A percentile compares a stretch with the other conserved stretches of the same genome.
Conservation (phyloP, 2,113 vertebrate species). For the Cyphomyrus discorhynchus region DNA sequence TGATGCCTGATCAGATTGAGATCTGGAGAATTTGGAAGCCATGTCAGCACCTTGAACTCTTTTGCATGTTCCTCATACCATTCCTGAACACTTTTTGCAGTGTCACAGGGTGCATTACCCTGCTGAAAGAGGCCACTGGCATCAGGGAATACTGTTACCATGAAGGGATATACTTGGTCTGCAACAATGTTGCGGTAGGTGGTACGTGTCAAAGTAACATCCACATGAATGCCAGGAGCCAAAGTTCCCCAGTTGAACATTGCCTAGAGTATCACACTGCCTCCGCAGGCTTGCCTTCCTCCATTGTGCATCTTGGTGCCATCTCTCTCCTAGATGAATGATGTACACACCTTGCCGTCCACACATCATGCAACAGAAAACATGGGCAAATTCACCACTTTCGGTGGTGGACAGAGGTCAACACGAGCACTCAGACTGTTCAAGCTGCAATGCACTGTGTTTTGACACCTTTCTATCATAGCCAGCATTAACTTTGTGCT, state of each 20-base stretch:
- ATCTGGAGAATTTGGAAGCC: background rate
- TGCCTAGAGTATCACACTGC: background rate
- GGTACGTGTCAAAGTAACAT: background rate
- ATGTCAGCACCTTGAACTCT: background rate
- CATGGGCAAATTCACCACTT: background rate
- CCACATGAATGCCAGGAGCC: background rate
- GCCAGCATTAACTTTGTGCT: background rate
- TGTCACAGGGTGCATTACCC: background rate
- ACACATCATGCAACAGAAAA: background rate
- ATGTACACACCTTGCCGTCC: background rate
- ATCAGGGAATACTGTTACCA: background rate
- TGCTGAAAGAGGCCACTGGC: background rate
- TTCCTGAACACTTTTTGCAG: background rate
- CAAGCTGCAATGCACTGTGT: background rate
- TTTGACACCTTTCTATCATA: background rate
- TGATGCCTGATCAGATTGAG: background rate
- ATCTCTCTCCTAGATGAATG: background rate
- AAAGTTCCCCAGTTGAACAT: background rate
- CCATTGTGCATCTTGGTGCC: background rate
- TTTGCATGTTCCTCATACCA: background rate
- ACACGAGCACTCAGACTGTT: background rate
- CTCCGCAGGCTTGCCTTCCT: background rate
- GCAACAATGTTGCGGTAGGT: background rate
- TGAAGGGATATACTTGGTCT: background rate
- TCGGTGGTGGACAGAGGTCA: background rate